Percentiles rank a stretch among this genome's conserved stretches.
phyloP scores from a whole-genome alignment of 2,113 vertebrate genomes.

The Etheostoma spectabile region DNA sequence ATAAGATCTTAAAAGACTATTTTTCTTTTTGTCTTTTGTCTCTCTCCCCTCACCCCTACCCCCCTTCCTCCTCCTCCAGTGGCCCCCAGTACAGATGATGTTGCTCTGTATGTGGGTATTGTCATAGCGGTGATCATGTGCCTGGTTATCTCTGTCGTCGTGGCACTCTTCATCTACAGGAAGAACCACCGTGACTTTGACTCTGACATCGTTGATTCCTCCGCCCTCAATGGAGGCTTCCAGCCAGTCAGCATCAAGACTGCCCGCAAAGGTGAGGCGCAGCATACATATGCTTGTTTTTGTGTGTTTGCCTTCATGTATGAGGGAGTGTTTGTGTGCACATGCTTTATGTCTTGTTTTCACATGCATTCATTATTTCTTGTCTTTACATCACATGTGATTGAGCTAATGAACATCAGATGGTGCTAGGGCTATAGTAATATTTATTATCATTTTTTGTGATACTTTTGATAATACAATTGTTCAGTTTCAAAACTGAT shows the following conservation, averaged over 20 bases:
- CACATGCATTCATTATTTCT: background rate
- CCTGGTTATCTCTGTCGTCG: conserved; percentile 90
- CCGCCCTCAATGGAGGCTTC: conserved; percentile 93
- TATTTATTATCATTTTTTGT: background rate
- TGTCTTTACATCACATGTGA: background rate
- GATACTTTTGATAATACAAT: background rate
- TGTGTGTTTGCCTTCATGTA: background rate
- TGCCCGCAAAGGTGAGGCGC: conserved; percentile 78
- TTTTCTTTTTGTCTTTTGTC: conserved; percentile 47
- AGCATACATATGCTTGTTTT: background rate
- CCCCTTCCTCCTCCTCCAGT: conserved; percentile 75
- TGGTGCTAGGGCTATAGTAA: background rate
- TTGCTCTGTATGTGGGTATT: conserved; percentile 94
- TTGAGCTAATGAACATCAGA: background rate
- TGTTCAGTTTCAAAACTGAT: background rate
- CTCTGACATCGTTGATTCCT: conserved; percentile 94
- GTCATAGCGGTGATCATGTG: conserved; percentile 95
- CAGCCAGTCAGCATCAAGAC: conserved; percentile 97
- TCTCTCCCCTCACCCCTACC: background rate
- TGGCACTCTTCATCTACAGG: conserved; percentile 94
- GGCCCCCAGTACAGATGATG: conserved; percentile 92
- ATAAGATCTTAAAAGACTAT: conserved; percentile 39
- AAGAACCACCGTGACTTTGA: conserved; percentile 97
- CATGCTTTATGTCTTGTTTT: background rate
- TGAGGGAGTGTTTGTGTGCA: background rate